Evolutionary conservation across 1,140 invertebrate genomes (phyloP), one percentile per base, ranked within the genome.

Genomic region (Pseudomyrmex concolor): DNA sequence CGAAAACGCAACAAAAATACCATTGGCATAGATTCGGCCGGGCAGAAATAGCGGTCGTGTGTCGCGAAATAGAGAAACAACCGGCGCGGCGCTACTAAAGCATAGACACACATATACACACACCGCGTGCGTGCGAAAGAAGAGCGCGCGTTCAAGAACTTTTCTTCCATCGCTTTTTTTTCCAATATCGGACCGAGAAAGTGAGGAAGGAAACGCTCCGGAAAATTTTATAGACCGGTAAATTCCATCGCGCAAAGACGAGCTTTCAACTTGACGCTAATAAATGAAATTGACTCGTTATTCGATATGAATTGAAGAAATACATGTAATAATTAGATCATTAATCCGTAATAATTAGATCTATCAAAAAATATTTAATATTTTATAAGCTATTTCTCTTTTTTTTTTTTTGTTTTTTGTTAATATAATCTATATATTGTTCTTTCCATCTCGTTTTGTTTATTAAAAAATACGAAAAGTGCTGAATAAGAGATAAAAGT

Each of bases 1-100:
- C 83, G 84, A 90, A 92, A 91, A 89, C 88, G 88, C 86, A 90
- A 92, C 89, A 91, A 92, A 93, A 93, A 93, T 91, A 92, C 87
- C 90, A 92, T 91, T 91, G 92, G 93, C 92, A 92, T 90, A 92
- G 89, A 92, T 93, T 91, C 85, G 83, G 13, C 45, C 81, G 71
- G 45, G 71, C 83, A 89, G 86, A 92, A 92, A 92, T 91, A 92
- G 89, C 72, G 8, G 5, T 25, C 17, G 62, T 57, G 62, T 57
- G 57, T 74, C 68, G 48, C 59, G 73, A 80, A 80, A 83, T 83
- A 82, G 78, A 81, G 48, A 34, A 81, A 82, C 34, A 74, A 82
- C 45, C 45, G 48, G 48, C 78, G 34, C 45, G 48, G 48, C 78
- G 78, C 70, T 63, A 74, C 70, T 22, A 25, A 73, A 9, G 68